Evolutionary conservation across 2,888 invertebrate genomes (phyloP), one percentile per base, ranked within the genome.

Genomic region (Leistus spinibarbis): DNA sequence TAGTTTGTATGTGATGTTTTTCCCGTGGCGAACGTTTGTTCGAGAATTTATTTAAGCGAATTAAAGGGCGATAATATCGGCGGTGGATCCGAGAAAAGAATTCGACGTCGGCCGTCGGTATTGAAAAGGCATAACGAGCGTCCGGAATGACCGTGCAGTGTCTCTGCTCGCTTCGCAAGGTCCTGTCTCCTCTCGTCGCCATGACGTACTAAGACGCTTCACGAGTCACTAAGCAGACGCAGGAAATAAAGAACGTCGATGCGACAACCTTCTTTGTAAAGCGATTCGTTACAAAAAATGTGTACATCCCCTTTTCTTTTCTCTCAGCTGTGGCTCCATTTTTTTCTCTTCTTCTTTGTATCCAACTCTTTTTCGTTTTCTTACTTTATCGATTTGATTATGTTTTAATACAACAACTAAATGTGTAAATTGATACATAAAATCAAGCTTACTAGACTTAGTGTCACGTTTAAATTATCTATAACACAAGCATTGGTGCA

Each of bases 211-310:
- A 74, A 60, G 69, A 64, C 54, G 54, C 73, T 73, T 69, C 69
- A 75, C 75, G 75, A 63, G 69, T 75, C 75, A 75, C 75, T 75
- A 75, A 75, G 23, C 75, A 69, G 40, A 40, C 23, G 53, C 68
- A 69, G 75, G 69, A 75, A 75, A 63, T 69, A 75, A 75, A 63
- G 63, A 64, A 68, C 62, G 67, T 53, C 67, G 53, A 67, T n/a
- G 54, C 53, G 74, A 68, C 74, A 74, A 68, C 54, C 40, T 67
- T 74, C 62, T 69, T 75, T 69, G 69, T 75, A 63, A 67, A 69
- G 64, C 63, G 69, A 75, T 75, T 75, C 75, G 75, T 75, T 69
- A 75, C 69, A 75, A 75, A 69, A 75, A 75, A 75, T 64, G 24
- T 75, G 75, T 75, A 75, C 64, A 69, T 75, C 75, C 75, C 64